A percentile compares a stretch with the other conserved stretches of the same genome.
Evolutionary conservation across 2,113 vertebrate species (phyloP).

Genomic region (Setophaga petechia): DNA sequence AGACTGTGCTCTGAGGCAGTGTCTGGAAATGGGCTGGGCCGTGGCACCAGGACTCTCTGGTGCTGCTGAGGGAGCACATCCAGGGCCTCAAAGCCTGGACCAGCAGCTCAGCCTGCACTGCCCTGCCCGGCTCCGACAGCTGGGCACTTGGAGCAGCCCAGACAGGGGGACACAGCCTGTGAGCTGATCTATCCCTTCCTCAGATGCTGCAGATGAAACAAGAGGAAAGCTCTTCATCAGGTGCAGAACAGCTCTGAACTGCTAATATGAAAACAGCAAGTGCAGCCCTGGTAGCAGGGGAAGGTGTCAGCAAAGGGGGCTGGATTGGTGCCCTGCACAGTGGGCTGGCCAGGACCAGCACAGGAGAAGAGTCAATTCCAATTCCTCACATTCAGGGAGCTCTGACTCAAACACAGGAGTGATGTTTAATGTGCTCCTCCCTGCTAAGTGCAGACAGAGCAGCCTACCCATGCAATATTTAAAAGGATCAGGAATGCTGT

Average conservation of each 20-base stretch:
- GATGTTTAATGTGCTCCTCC: neutral
- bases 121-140: neutral
- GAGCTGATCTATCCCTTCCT: neutral
- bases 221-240: slow-evolving; percentile 12
- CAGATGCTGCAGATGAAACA: neutral
- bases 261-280: neutral
- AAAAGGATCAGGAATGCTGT: neutral
- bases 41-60: neutral
- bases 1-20: neutral
- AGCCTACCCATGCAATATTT: neutral
- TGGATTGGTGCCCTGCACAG: neutral
- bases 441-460: neutral
- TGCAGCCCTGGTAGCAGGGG: neutral
- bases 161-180: neutral
- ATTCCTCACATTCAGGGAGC: neutral
- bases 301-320: neutral
- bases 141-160: neutral
- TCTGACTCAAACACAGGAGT: neutral
- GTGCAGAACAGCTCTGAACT: neutral
- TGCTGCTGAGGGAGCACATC: neutral
- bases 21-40: neutral
- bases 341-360: neutral
- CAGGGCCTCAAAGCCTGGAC: neutral
- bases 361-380: neutral
- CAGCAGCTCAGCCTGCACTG: neutral